Evolutionary conservation across 2,888 invertebrate genomes (phyloP), one percentile per base, ranked within the genome.

Genomic region (Andrena bucephala): DNA sequence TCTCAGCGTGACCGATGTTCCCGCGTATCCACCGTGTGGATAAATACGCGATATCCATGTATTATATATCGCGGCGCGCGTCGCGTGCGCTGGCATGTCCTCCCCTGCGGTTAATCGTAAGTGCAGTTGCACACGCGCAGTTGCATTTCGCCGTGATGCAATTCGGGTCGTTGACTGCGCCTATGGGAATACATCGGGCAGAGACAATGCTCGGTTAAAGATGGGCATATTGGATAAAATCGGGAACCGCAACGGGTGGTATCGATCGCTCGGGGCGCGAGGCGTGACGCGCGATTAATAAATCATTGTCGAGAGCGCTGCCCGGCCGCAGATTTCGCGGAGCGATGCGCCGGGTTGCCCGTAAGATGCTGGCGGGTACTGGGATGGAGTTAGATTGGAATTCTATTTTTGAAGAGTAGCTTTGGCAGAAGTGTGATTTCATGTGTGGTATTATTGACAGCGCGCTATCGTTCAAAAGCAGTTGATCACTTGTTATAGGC

Each of bases 141-240:
- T 84, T 84, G 81, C 71, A 84, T 80, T 86, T 84, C 42, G 48
- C 77, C 66, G 71, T 77, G 81, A 78, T 77, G 86, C 50, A 87
- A 86, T 84, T 77, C 81, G 71, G 86, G 86, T 81, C 87, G 71
- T 86, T 84, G 87, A 87, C 86, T 87, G 42, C 87, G 77, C 83
- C 75, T 87, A 82, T 82, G 54, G 66, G 72, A 54, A 74, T 82
- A 59, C 76, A 62, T 75, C 54, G 70, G 20, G 13, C 48, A 27
- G 52, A 31, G 63, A 52, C 62, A 54, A 62, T 71, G 8, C 70
- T 48, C 10, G 13, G 13, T n/a, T 16, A 33, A 63, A 57, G 70
- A 50, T 59, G 57, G 33, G 42, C 42, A 16, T 13, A 59, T 48
- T 13, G 57, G 50, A 54, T 33, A 13, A 27, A 20, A 24, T 77